These are phyloP conservation scores for Cranoglanis bouderius DNA, from an alignment of 2,113 vertebrate species.

Conservation along the genomic window DNA sequence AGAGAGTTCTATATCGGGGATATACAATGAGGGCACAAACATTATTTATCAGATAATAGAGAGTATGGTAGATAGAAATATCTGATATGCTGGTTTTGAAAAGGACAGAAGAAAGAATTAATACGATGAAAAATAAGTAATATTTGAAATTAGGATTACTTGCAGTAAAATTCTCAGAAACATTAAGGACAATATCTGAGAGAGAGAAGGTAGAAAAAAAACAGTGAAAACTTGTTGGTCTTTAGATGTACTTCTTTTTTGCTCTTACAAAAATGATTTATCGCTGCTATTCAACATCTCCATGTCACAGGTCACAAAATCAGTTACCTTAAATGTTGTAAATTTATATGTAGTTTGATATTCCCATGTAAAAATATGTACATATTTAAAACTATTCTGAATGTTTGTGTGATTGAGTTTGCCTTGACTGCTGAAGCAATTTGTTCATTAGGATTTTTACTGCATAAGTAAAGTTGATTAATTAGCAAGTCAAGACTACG, in stretches of 20 bases:
- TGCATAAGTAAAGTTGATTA: conserved; percentile 83
- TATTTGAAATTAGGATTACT: neutral
- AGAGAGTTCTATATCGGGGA: neutral
- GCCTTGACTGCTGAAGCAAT: conserved; percentile 68
- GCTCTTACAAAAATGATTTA: neutral
- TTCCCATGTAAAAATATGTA: conserved; percentile 55
- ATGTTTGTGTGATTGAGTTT: conserved; percentile 61
- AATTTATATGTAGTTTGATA: conserved; percentile 25
- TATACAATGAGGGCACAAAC: too few relatives aligned
- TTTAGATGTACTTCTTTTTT: neutral
- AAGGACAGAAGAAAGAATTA: neutral
- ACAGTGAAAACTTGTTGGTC: neutral
- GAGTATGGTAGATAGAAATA: neutral
- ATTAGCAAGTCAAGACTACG: conserved; percentile 79
- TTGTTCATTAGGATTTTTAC: conserved; percentile 70
- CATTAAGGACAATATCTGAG: neutral
- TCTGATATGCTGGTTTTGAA: neutral
- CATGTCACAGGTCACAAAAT: neutral
- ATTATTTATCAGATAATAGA: neutral
- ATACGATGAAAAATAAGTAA: neutral
- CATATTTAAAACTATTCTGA: conserved; percentile 50
- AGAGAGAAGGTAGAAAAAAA: neutral
- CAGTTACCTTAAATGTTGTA: conserved; percentile 9
- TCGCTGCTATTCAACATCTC: conserved; percentile 1
- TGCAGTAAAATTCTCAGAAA: neutral